Conservation (phyloP, 2,113 vertebrate genomes). For the Barnardius zonarius region DNA sequence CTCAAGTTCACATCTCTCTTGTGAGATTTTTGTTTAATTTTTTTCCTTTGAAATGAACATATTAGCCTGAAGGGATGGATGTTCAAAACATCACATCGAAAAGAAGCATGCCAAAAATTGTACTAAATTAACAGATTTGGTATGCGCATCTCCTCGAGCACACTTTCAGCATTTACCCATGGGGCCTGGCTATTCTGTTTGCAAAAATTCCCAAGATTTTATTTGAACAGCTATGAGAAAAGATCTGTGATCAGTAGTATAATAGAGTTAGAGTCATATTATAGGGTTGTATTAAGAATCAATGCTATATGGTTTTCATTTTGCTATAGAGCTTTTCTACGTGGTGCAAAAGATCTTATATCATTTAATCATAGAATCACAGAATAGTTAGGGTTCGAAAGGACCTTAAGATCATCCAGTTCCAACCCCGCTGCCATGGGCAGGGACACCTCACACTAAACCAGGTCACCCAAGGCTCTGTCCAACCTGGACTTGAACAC, state of each 20-base stretch:
- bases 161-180: neutral
- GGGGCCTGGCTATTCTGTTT: constrained; percentile 33
- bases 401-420: neutral
- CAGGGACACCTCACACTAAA: neutral
- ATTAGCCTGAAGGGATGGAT: constrained; percentile 35
- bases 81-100: neutral
- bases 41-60: constrained; percentile 44
- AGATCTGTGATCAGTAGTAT: neutral
- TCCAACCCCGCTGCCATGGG: neutral
- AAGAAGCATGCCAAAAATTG: neutral
- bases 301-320: neutral
- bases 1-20: constrained; percentile 32
- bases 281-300: neutral
- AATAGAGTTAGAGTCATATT: neutral
- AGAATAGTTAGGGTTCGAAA: neutral
- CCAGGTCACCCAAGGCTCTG: neutral
- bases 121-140: neutral
- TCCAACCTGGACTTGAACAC: neutral
- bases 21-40: constrained; percentile 18
- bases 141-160: neutral
- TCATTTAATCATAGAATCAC: neutral
- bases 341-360: neutral
- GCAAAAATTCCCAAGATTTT: constrained; percentile 29
- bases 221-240: constrained; percentile 6
- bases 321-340: neutral